phyloP scores from a whole-genome alignment of 2,113 vertebrate species.

The Isurus oxyrinchus region DNA sequence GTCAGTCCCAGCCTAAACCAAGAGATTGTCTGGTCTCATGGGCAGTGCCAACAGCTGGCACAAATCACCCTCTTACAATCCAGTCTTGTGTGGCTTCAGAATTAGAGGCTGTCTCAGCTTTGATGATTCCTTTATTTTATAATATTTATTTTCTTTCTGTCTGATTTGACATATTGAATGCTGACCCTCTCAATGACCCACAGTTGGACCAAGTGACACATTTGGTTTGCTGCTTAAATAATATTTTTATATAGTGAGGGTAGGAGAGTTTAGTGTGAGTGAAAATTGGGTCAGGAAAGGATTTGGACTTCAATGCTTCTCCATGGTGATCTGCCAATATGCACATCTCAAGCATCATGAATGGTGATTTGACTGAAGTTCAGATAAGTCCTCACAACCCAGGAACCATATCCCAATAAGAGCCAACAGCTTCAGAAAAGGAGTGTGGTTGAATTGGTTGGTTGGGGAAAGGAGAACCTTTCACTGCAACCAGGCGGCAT shows the following conservation, averaged over 20 bases:
- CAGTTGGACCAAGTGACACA: background rate
- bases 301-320: background rate
- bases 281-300: background rate
- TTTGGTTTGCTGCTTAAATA: background rate
- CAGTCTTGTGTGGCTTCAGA: conserved; percentile 1
- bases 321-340: background rate
- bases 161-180: background rate
- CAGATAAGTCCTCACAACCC: background rate
- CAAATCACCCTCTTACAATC: background rate
- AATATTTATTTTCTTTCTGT: background rate
- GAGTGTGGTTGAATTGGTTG: background rate
- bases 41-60: background rate
- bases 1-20: background rate
- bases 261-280: background rate
- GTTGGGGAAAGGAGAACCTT: background rate
- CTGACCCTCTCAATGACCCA: background rate
- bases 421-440: background rate
- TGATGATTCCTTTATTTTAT: background rate
- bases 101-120: background rate
- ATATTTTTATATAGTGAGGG: background rate
- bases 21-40: background rate
- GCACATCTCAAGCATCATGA: background rate
- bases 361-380: background rate
- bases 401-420: background rate
- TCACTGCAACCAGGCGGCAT: background rate